These are phyloP conservation scores for Lepidurus arcticus DNA, from an alignment of 1,140 invertebrate species.

Conservation along the genomic window DNA sequence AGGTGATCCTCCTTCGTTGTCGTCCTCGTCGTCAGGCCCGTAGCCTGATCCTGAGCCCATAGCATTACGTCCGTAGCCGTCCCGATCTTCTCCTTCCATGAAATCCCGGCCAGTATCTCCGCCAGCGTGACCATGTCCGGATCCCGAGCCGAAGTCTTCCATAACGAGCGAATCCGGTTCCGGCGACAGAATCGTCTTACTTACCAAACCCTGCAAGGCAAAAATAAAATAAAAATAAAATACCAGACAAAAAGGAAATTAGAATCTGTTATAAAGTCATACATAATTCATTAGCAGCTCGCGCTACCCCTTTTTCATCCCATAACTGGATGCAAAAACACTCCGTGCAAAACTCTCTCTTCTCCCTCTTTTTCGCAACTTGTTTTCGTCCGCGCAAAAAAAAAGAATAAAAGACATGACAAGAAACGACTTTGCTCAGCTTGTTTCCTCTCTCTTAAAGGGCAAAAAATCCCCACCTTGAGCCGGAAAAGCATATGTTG, in stretches of 20 bases:
- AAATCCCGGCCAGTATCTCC: background rate
- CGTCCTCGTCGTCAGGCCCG: background rate
- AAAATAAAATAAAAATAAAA: background rate
- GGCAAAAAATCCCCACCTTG: background rate
- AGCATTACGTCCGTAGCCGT: background rate
- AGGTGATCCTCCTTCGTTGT: background rate
- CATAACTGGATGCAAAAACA: no score
- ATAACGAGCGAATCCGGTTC: slow-evolving; percentile 32
- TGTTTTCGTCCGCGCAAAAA: slow-evolving; percentile 27
- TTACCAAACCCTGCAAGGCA: slow-evolving; percentile 30
- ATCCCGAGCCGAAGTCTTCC: slow-evolving; percentile 32
- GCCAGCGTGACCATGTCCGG: slow-evolving; percentile 22
- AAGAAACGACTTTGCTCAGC: slow-evolving; percentile 4
- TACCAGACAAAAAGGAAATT: no score
- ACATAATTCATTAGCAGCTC: no score
- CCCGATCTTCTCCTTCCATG: background rate
- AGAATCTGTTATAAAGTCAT: no score
- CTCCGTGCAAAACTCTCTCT: no score
- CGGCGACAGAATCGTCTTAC: slow-evolving; percentile 29
- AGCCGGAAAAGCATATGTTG: no score
- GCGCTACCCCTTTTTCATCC: no score
- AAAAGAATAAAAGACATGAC: slow-evolving; percentile 10
- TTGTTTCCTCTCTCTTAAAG: background rate
- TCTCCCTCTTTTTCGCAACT: background rate
- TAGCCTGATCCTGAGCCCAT: slow-evolving; percentile 32